phyloP scores from a whole-genome alignment of 2,113 vertebrate genomes.

The mouse (Mus musculus) region DNA sequence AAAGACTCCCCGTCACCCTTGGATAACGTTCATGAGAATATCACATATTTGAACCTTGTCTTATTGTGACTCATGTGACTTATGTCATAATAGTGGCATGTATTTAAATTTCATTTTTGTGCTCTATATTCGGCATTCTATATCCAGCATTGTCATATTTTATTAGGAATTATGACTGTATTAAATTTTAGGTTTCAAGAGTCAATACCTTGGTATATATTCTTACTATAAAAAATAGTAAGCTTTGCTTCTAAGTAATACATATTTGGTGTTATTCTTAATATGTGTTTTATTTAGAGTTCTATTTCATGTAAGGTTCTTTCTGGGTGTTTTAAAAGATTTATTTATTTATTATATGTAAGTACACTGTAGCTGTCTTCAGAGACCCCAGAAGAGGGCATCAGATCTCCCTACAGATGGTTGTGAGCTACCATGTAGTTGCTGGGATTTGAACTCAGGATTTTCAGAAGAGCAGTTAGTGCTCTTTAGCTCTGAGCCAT shows the following conservation, averaged over 20 bases:
- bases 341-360: no score
- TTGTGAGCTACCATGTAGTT: no score
- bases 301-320: neutral
- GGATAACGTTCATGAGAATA: neutral
- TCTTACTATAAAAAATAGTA: neutral
- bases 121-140: neutral
- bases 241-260: neutral
- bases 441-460: no score
- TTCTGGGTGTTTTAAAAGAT: neutral
- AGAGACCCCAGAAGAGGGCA: no score
- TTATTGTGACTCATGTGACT: neutral
- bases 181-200: conserved; percentile 46
- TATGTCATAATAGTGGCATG: neutral
- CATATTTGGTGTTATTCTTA: neutral
- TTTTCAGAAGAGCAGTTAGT: no score
- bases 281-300: neutral
- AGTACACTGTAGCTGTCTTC: no score
- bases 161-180: neutral
- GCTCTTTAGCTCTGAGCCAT: no score
- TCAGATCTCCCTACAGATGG: no score
- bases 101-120: conserved; percentile 25
- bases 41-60: neutral
- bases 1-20: neutral
- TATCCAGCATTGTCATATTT: neutral
- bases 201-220: neutral